These are phyloP conservation scores for Toxotes chatareus DNA, from an alignment of 2,113 vertebrate genomes.

Conservation along the genomic window DNA sequence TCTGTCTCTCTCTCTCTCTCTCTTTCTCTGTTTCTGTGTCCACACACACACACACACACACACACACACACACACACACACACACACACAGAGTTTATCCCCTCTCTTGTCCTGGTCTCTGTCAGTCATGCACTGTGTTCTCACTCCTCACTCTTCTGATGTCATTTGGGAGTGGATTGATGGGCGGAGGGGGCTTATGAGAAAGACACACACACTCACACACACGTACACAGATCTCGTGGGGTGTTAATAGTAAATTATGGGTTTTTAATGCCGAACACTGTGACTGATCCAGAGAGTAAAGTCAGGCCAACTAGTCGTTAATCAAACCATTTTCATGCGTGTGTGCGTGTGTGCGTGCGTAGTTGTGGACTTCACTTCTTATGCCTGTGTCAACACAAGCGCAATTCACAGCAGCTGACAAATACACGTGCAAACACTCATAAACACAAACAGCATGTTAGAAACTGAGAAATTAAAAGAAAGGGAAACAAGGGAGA, in stretches of 20 bases:
- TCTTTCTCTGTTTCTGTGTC: background rate
- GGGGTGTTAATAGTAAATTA: conserved; percentile 65
- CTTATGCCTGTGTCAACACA: conserved; percentile 33
- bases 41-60: conserved; percentile 36
- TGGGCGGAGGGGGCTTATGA: conserved; percentile 60
- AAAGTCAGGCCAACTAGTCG: conserved; percentile 58
- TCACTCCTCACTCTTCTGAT: conserved; percentile 68
- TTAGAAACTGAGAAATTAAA: conserved; percentile 30
- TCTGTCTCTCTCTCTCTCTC: conserved; percentile 13
- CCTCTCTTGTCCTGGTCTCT: conserved; percentile 49
- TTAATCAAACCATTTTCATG: conserved; percentile 67
- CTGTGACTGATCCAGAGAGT: conserved; percentile 62
- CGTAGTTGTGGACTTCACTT: conserved; percentile 25
- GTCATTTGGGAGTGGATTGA: conserved; percentile 73
- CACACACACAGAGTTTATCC: background rate
- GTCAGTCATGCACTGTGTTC: conserved; percentile 66
- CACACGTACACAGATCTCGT: conserved; percentile 23
- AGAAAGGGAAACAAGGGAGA: conserved; percentile 31
- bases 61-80: conserved; percentile 35
- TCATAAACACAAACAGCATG: conserved; percentile 60
- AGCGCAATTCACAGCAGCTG: conserved; percentile 31
- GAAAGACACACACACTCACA: conserved; percentile 51
- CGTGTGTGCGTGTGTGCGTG: conserved; percentile 21
- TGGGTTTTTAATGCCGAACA: conserved; percentile 68
- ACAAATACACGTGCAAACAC: conserved; percentile 38